These are phyloP conservation scores for Dromiciops gliroides DNA, from an alignment of 2,113 vertebrate genomes.

Conservation along the genomic window DNA sequence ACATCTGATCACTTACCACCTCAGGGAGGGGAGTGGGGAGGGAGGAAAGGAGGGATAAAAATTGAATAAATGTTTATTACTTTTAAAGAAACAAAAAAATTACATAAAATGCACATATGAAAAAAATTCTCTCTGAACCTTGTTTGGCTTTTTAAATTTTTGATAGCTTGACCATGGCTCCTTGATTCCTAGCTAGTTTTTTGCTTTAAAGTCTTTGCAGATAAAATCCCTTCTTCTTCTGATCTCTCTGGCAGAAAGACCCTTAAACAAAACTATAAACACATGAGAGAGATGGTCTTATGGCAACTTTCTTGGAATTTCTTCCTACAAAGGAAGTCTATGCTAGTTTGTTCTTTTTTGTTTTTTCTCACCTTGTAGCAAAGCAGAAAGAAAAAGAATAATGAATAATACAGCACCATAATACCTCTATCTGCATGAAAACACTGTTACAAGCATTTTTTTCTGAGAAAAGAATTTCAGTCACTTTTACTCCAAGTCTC, in stretches of 20 bases:
- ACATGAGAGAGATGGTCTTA: constrained; percentile 43
- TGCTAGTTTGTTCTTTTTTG: neutral
- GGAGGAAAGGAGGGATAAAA: too few species aligned
- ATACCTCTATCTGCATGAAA: neutral
- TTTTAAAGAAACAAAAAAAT: too few species aligned
- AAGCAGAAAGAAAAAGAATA: neutral
- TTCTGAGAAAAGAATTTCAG: constrained; percentile 10
- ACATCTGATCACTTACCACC: too few species aligned
- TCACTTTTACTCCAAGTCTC: neutral
- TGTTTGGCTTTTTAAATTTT: constrained; percentile 14
- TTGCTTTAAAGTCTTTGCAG: neutral
- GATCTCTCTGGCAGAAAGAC: neutral
- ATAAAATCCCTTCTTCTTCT: neutral
- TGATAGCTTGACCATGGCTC: neutral
- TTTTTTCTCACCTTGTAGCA: constrained; percentile 10
- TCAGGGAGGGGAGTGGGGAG: too few species aligned
- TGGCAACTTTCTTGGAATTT: constrained; percentile 9
- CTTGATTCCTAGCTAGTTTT: neutral
- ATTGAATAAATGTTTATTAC: too few species aligned
- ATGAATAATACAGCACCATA: neutral
- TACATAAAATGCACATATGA: neutral
- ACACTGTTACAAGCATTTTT: neutral
- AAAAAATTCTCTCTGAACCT: neutral
- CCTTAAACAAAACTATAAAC: neutral
- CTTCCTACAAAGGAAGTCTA: neutral